Percentiles rank a stretch among this genome's conserved stretches.
phyloP scores from a whole-genome alignment of 2,888 invertebrate species.

The Crematogaster levior region DNA sequence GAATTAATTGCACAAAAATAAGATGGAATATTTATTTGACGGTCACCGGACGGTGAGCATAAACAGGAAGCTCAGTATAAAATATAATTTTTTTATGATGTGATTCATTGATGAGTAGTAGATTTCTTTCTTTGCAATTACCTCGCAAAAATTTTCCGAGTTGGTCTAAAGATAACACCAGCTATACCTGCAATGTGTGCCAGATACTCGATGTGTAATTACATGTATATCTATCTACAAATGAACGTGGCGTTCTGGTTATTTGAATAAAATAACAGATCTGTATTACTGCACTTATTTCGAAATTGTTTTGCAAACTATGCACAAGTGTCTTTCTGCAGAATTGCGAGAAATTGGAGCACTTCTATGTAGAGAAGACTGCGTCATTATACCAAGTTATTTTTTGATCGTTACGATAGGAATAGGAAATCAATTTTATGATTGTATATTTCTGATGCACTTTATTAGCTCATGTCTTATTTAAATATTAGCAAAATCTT shows the following conservation, averaged over 20 bases:
- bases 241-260: not conserved
- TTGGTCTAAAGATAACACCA: conserved; percentile 70
- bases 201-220: conserved; percentile 61
- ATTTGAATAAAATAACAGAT: conserved; percentile 4
- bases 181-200: conserved; percentile 62
- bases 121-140: not conserved
- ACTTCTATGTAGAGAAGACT: conserved; percentile 4
- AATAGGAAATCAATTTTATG: conserved; percentile 16
- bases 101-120: not conserved
- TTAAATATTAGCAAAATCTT: not conserved
- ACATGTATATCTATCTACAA: conserved; percentile 32
- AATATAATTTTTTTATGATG: not conserved
- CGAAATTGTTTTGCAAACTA: not conserved
- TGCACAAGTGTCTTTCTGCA: not conserved
- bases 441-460: not conserved
- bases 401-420: not conserved
- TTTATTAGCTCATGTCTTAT: conserved; percentile 10
- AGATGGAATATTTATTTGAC: not conserved
- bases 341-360: not conserved
- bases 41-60: not conserved
- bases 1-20: not conserved
- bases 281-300: not conserved
- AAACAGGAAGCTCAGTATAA: not conserved
- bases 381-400: not conserved
- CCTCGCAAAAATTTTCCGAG: conserved; percentile 52